A percentile compares a stretch with the other conserved stretches of the same genome.
These are phyloP conservation scores for Lucinisca nassula DNA, from an alignment of 2,888 invertebrate genomes.

Conservation along the genomic window DNA sequence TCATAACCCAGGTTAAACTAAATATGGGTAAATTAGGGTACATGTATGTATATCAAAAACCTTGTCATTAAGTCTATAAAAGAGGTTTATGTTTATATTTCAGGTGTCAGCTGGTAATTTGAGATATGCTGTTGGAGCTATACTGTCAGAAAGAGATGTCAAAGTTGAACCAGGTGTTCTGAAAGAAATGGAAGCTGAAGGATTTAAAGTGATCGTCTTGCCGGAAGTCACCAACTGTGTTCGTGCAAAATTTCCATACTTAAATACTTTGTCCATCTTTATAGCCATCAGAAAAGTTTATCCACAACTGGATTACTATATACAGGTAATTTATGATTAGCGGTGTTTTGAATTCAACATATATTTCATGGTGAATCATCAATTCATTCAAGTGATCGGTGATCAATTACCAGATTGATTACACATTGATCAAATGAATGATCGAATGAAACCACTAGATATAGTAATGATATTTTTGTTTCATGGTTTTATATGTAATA, in stretches of 20 bases:
- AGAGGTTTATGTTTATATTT: slow-evolving; percentile 5
- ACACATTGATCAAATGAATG: too few relatives aligned
- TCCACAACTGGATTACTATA: slow-evolving; percentile 87
- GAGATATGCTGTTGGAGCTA: slow-evolving; percentile 87
- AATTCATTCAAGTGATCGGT: too few relatives aligned
- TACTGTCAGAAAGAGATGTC: slow-evolving; percentile 84
- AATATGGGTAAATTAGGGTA: too few relatives aligned
- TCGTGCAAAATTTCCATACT: slow-evolving; percentile 88
- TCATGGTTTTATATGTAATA: too few relatives aligned
- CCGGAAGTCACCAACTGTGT: slow-evolving; percentile 88
- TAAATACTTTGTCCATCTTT: slow-evolving; percentile 88
- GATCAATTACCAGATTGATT: too few relatives aligned
- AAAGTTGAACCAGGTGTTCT: slow-evolving; percentile 73
- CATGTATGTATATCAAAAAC: too few relatives aligned
- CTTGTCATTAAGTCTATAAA: too few relatives aligned
- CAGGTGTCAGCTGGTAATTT: slow-evolving; percentile 85
- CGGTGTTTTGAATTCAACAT: too few relatives aligned
- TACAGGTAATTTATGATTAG: slow-evolving; percentile 84
- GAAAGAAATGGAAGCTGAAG: slow-evolving; percentile 83
- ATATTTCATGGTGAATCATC: too few relatives aligned
- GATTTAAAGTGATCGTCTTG: slow-evolving; percentile 86
- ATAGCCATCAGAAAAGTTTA: slow-evolving; percentile 88
- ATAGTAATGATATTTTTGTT: too few relatives aligned
- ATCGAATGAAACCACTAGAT: too few relatives aligned
- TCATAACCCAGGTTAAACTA: too few relatives aligned